Percentiles rank a stretch among this genome's conserved stretches.
These are phyloP conservation scores for Antechinus flavipes DNA, from an alignment of 2,113 vertebrate genomes.

Conservation along the genomic window DNA sequence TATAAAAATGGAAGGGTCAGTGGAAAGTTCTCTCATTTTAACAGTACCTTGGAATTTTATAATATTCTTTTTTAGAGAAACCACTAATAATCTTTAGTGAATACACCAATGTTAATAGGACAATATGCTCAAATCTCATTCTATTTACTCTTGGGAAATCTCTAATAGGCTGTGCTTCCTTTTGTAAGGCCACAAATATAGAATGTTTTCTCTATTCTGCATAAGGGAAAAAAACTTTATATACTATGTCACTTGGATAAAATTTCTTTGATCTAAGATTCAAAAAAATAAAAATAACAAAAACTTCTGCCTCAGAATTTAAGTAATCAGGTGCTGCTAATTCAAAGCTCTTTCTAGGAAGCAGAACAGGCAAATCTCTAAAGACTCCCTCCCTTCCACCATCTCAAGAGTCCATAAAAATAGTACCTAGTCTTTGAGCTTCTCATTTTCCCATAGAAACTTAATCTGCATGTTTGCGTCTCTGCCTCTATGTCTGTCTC, in stretches of 20 bases:
- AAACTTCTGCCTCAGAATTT: not conserved
- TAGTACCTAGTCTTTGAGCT: not conserved
- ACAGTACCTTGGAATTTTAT: slow-evolving; percentile 51
- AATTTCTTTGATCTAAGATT: slow-evolving; percentile 27
- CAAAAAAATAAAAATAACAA: not conserved
- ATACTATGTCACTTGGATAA: slow-evolving; percentile 35
- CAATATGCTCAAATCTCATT: slow-evolving; percentile 26
- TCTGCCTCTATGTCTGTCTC: no score
- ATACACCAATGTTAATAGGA: slow-evolving; percentile 27
- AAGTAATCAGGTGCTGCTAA: slow-evolving; percentile 10
- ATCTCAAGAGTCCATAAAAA: slow-evolving; percentile 39
- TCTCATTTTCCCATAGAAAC: slow-evolving; percentile 38
- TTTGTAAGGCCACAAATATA: slow-evolving; percentile 6
- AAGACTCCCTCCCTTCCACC: not conserved
- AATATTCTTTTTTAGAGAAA: slow-evolving; percentile 61
- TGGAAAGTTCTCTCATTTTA: slow-evolving; percentile 54
- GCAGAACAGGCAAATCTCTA: not conserved
- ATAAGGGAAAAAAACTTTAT: slow-evolving; percentile 25
- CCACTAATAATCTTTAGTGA: slow-evolving; percentile 29
- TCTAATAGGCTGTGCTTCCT: slow-evolving; percentile 33
- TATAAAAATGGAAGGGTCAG: slow-evolving; percentile 55
- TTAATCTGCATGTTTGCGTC: no score
- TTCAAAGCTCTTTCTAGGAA: slow-evolving; percentile 21
- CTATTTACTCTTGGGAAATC: slow-evolving; percentile 35
- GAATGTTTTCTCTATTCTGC: slow-evolving; percentile 15